Conservation (phyloP, 2,797 vertebrate genomes). For the Mergus octosetaceus region DNA sequence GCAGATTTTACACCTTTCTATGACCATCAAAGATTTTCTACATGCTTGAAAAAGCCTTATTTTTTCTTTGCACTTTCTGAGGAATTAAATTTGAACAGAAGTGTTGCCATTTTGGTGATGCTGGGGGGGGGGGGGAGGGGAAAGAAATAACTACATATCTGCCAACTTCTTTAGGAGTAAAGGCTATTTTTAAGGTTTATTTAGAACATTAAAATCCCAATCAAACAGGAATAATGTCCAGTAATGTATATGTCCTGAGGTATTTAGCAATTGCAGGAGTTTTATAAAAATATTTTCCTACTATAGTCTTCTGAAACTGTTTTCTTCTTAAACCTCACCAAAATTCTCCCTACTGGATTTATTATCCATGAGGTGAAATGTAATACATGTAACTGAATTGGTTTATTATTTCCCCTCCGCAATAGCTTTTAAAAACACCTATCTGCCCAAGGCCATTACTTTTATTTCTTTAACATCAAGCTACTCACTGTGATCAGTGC, state of each 20-base stretch:
- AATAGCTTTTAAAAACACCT: background rate
- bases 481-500: slow-evolving; percentile 90
- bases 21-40: background rate
- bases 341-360: background rate
- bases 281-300: background rate
- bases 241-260: rapidly evolving
- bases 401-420: rapidly evolving
- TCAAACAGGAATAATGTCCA: background rate
- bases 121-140: rapidly evolving
- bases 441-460: rapidly evolving
- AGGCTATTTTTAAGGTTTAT: background rate
- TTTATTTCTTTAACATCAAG: rapidly evolving
- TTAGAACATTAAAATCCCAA: background rate
- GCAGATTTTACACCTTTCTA: background rate
- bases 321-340: background rate
- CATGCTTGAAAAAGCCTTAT: background rate
- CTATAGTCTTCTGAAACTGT: background rate
- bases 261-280: background rate
- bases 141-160: background rate
- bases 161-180: background rate
- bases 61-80: background rate
- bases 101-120: rapidly evolving
- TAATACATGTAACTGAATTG: background rate
- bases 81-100: background rate
- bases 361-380: background rate